Conservation (phyloP, 2,113 vertebrate species). For the Tachysurus vachellii region DNA sequence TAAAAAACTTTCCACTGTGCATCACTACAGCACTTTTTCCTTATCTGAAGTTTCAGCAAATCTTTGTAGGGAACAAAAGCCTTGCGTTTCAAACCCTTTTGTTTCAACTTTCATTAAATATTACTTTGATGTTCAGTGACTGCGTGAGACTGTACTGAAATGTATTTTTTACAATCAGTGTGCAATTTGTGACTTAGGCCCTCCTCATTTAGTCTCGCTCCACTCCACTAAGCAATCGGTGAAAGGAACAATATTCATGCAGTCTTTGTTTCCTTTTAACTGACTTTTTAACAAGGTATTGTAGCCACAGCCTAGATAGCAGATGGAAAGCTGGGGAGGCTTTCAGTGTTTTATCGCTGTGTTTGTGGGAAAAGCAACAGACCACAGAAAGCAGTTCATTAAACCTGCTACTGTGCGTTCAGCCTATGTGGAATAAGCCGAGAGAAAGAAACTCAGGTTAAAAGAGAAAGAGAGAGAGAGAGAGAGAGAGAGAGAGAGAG, state of each 20-base stretch:
- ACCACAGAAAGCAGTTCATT: slow-evolving; percentile 49
- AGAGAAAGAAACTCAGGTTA: neutral
- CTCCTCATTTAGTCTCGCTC: slow-evolving; percentile 52
- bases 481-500: neutral
- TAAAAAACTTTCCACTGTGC: neutral
- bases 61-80: slow-evolving; percentile 11
- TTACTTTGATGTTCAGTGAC: slow-evolving; percentile 23
- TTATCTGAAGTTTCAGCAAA: slow-evolving; percentile 8
- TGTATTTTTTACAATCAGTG: slow-evolving; percentile 18
- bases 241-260: slow-evolving; percentile 50
- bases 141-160: neutral
- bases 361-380: slow-evolving; percentile 40
- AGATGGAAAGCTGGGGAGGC: slow-evolving; percentile 35
- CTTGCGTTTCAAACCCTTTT: neutral
- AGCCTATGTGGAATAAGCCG: slow-evolving; percentile 26
- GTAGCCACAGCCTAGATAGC: slow-evolving; percentile 64
- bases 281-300: slow-evolving; percentile 73
- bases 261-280: slow-evolving; percentile 70
- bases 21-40: neutral
- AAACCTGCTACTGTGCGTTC: slow-evolving; percentile 42
- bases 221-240: slow-evolving; percentile 52
- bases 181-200: slow-evolving; percentile 35
- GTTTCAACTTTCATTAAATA: slow-evolving; percentile 5
- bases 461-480: neutral
- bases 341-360: slow-evolving; percentile 40